phyloP scores from a whole-genome alignment of 2,888 invertebrate species.

The Dynastes tityus region DNA sequence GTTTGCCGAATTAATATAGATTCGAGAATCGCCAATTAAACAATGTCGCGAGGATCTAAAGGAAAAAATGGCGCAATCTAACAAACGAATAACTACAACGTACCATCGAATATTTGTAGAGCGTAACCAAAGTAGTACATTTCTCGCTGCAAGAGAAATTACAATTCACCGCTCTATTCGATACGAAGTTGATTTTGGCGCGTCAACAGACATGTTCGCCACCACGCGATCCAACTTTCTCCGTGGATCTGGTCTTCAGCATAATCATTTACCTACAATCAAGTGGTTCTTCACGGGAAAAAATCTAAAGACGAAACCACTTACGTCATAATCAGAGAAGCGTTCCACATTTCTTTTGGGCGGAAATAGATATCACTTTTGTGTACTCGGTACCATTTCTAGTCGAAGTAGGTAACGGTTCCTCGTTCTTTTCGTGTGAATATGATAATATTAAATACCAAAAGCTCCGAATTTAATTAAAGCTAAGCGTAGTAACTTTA shows the following conservation, averaged over 20 bases:
- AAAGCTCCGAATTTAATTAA: too few relatives aligned
- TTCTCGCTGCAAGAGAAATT: slow-evolving; percentile 28
- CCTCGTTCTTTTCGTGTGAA: too few relatives aligned
- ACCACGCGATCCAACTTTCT: slow-evolving; percentile 20
- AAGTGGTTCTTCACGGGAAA: background rate
- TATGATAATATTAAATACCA: too few relatives aligned
- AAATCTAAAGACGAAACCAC: background rate
- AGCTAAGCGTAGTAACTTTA: too few relatives aligned
- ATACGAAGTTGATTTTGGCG: slow-evolving; percentile 21
- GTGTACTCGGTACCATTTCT: too few relatives aligned
- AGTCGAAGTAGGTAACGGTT: too few relatives aligned
- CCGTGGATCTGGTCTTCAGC: background rate
- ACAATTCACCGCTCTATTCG: background rate
- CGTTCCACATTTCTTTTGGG: background rate
- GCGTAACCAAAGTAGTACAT: slow-evolving; percentile 32
- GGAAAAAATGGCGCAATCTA: background rate
- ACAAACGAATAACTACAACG: background rate
- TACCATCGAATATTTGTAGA: slow-evolving; percentile 9
- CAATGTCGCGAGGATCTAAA: background rate
- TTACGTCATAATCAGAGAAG: background rate
- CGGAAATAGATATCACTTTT: too few relatives aligned
- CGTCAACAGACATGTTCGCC: background rate
- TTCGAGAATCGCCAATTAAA: too few relatives aligned
- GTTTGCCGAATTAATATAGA: too few relatives aligned
- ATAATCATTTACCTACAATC: background rate